Base-by-base conservation (phyloP, 2,113 vertebrate species). In the Amazona vittata region DNA sequence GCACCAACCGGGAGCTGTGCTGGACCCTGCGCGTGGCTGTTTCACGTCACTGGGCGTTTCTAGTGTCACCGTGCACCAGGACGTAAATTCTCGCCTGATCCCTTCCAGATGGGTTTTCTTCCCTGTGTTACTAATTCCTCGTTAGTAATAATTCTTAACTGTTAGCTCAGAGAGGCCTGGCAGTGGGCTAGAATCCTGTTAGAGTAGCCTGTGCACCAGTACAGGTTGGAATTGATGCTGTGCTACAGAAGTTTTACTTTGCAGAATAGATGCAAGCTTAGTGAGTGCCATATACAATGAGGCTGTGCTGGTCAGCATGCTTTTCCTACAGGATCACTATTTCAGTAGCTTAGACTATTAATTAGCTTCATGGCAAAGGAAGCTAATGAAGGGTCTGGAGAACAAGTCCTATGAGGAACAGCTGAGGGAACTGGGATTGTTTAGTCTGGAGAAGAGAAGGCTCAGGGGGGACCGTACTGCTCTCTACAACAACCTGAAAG, bases 1-100 rank as follows among this genome's bases (percentile, higher is more conserved):
- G 0, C 57, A 2, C 18, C 59, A 3, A 0, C 0, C 2, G 39
- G 5, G 47, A 60, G 12, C 35, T 9, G 1, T 5, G 52, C 28
- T 16, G 3, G 2, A 0, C 7, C 0, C 5, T 20, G 33, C 33
- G 2, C 6, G 2, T 8, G 21, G 20, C 31, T 8, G 12, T 22
- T 15, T 4, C n/a, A 5, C 37, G 0, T 28, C 46, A 2, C 31
- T 7, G 21, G 9, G 29, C 13, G 24, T 3, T 43, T 25, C 9
- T 18, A 9, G 41, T 29, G 77, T 25, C 33, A 2, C 28, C 4
- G 7, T 15, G 29, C 55, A 1, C 24, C 26, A 2, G 15, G 6
- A 8, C 11, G 39, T 22, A 1, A 43, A 50, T 37, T 29, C 22
- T 44, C 65, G 18, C 25, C 35, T 17, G 17, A 0, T 20, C 13